A percentile compares a stretch with the other conserved stretches of the same genome.
These are phyloP conservation scores for Leistus spinibarbis DNA, from an alignment of 2,888 invertebrate species.

Conservation along the genomic window DNA sequence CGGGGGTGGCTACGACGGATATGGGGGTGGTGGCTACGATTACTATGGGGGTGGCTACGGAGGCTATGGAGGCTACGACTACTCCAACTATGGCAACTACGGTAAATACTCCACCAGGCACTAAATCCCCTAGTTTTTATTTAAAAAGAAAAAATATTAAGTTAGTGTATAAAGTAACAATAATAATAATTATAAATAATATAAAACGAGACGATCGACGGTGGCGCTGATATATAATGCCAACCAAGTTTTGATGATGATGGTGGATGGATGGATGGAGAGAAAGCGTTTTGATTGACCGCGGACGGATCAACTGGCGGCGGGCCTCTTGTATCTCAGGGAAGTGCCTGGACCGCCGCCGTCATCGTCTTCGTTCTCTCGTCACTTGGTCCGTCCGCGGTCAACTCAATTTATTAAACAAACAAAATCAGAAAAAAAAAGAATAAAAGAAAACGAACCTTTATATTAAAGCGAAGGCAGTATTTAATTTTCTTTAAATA, in stretches of 20 bases:
- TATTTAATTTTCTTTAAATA: slow-evolving; percentile 40
- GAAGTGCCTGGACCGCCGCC: slow-evolving; percentile 38
- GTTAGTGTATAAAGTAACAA: slow-evolving; percentile 41
- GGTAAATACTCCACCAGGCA: slow-evolving; percentile 66
- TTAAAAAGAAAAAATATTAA: slow-evolving; percentile 39
- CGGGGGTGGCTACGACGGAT: slow-evolving; percentile 76
- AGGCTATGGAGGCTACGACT: slow-evolving; percentile 80
- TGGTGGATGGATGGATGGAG: neutral
- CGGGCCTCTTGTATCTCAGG: slow-evolving; percentile 38
- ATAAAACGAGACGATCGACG: slow-evolving; percentile 18
- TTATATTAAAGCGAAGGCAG: slow-evolving; percentile 39
- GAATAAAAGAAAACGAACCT: slow-evolving; percentile 11
- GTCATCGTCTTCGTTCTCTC: slow-evolving; percentile 13
- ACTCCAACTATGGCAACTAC: slow-evolving; percentile 82
- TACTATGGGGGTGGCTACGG: slow-evolving; percentile 78
- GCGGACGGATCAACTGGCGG: slow-evolving; percentile 25
- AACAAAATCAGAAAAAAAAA: neutral
- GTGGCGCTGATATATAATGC: neutral
- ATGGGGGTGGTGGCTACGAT: slow-evolving; percentile 74
- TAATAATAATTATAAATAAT: slow-evolving; percentile 18
- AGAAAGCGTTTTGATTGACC: slow-evolving; percentile 12
- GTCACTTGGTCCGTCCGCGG: slow-evolving; percentile 28
- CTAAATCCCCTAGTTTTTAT: slow-evolving; percentile 48
- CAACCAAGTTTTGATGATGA: neutral
- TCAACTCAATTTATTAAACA: slow-evolving; percentile 17